Conservation (phyloP, 2,888 invertebrate species). For the Eumacrocentrus americanus region DNA sequence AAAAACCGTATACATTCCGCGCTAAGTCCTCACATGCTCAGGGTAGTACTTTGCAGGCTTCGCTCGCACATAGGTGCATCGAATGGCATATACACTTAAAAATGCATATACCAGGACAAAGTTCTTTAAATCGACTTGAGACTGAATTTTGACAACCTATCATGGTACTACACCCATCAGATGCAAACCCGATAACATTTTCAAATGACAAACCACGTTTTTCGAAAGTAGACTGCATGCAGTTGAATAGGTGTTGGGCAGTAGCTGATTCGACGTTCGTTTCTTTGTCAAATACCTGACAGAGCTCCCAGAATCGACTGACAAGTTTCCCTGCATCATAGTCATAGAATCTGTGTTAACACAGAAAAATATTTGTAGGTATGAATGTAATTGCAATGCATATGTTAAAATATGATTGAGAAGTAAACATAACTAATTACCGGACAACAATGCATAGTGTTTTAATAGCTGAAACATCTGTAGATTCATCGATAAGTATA, state of each 20-base stretch:
- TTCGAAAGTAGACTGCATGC: conserved; percentile 29
- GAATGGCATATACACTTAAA: conserved; percentile 50
- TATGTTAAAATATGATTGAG: background rate
- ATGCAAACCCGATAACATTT: conserved; percentile 47
- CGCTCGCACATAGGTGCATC: conserved; percentile 46
- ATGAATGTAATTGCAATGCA: background rate
- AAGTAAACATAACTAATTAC: conserved; percentile 20
- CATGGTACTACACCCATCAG: conserved; percentile 40
- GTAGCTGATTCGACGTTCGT: conserved; percentile 27
- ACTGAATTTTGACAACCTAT: conserved; percentile 48
- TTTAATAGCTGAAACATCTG: conserved; percentile 39
- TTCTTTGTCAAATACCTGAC: conserved; percentile 35
- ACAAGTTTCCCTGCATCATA: conserved; percentile 26
- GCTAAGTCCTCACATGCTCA: conserved; percentile 44
- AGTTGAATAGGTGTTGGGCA: conserved; percentile 31
- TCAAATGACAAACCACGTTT: conserved; percentile 30
- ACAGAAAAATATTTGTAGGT: conserved; percentile 1
- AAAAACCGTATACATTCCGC: conserved; percentile 43
- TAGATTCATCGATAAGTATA: conserved; percentile 43
- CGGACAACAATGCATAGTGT: conserved; percentile 38
- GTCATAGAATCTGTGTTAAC: conserved; percentile 35
- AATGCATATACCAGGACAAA: conserved; percentile 29
- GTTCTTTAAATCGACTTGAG: conserved; percentile 34
- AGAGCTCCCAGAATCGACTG: conserved; percentile 38
- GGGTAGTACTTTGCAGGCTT: conserved; percentile 46